Conservation (phyloP, 2,797 vertebrate species). For the Pampus argenteus region DNA sequence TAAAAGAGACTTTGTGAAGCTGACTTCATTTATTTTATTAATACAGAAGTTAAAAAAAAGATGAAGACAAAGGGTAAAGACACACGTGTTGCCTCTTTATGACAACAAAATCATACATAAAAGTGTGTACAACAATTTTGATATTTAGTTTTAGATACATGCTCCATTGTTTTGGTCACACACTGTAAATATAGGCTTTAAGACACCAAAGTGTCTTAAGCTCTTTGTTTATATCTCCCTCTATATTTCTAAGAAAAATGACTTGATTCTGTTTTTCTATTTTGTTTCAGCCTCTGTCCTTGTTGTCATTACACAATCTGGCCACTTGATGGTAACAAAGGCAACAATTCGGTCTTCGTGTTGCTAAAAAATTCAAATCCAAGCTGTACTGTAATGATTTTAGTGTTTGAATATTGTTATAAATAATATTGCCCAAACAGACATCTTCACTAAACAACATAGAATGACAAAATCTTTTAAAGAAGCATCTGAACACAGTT, state of each 20-base stretch:
- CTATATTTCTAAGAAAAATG: neutral
- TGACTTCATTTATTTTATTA: slow-evolving; percentile 24
- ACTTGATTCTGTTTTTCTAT: neutral
- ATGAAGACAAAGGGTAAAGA: neutral
- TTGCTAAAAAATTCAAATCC: neutral
- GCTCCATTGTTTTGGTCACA: too few relatives aligned
- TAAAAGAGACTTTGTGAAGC: slow-evolving; percentile 3
- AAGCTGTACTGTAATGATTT: neutral
- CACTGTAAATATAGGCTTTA: too few relatives aligned
- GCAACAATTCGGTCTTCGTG: neutral
- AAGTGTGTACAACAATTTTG: neutral
- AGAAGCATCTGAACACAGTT: neutral
- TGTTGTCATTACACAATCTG: slow-evolving; percentile 1
- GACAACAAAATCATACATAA: neutral
- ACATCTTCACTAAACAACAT: neutral
- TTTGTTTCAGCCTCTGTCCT: neutral
- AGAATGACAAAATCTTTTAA: neutral
- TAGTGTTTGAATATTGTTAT: neutral
- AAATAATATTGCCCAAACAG: neutral
- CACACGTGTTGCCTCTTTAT: neutral
- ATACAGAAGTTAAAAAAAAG: neutral
- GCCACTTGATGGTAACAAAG: slow-evolving; percentile 16
- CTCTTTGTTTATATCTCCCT: too few relatives aligned
- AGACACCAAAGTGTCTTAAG: neutral
- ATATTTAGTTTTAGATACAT: neutral